phyloP scores from a whole-genome alignment of 1,140 invertebrate species.

The Agraylea sexmaculata region DNA sequence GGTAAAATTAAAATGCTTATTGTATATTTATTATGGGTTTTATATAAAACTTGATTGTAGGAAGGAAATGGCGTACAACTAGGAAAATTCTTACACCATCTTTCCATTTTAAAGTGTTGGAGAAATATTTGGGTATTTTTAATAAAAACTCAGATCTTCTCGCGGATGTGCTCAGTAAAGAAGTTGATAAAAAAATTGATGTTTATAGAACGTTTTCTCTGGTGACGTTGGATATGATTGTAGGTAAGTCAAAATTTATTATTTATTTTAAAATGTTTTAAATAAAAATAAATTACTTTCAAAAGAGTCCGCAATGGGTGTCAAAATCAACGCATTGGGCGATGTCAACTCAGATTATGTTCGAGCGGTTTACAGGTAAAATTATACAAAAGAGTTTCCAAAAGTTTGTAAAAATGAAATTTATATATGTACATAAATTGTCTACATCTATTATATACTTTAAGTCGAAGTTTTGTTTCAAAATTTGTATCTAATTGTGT shows the following conservation, averaged over 20 bases:
- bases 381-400: too few species aligned
- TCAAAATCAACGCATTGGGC: slow-evolving; percentile 15
- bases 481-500: too few species aligned
- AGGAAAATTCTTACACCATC: slow-evolving; percentile 51
- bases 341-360: slow-evolving; percentile 14
- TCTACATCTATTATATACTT: too few species aligned
- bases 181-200: slow-evolving; percentile 44
- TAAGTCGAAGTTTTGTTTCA: too few species aligned
- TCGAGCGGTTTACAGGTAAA: slow-evolving; percentile 15
- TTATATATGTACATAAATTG: too few species aligned
- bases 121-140: slow-evolving; percentile 73
- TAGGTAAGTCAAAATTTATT: slow-evolving; percentile 42
- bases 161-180: slow-evolving; percentile 47
- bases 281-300: too few species aligned
- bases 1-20: slow-evolving; percentile 7
- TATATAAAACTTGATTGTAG: slow-evolving; percentile 8
- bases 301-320: slow-evolving; percentile 15
- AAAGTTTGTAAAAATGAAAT: too few species aligned
- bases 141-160: slow-evolving; percentile 57
- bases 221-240: slow-evolving; percentile 71
- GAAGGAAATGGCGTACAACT: slow-evolving; percentile 17
- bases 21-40: background rate
- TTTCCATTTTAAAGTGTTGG: slow-evolving; percentile 79
- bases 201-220: slow-evolving; percentile 60
- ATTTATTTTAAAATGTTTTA: background rate